These are phyloP conservation scores for Pseudorhiza aurosa DNA, from an alignment of 30 jellyfish, hydroid and myxozoan genomes.

Conservation along the genomic window DNA sequence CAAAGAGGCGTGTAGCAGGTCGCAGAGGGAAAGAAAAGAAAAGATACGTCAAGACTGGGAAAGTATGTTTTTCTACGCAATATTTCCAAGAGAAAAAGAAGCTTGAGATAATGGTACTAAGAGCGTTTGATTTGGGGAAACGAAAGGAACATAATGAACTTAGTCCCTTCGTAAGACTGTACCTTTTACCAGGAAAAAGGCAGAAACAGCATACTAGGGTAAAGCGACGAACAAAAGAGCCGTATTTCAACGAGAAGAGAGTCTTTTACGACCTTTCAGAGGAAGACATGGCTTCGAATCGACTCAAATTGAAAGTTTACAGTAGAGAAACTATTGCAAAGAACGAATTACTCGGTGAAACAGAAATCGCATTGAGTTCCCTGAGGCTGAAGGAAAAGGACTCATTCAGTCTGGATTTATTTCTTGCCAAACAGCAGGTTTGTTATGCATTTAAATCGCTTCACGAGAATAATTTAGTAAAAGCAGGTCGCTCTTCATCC, in stretches of 20 bases:
- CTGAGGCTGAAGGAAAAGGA: constrained; percentile 55
- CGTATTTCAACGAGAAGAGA: constrained; percentile 73
- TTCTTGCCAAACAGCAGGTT: constrained; percentile 53
- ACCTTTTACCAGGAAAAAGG: constrained; percentile 91
- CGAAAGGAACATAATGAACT: constrained; percentile 54
- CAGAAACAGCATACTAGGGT: constrained; percentile 90
- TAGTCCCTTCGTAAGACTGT: constrained; percentile 79
- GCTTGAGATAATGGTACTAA: constrained; percentile 56
- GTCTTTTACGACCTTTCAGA: constrained; percentile 55
- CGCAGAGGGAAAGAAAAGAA: constrained; percentile 29
- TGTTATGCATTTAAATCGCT: too few relatives aligned
- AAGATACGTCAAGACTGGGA: constrained; percentile 69
- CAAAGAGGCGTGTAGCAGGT: constrained; percentile 32
- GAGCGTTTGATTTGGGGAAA: constrained; percentile 72
- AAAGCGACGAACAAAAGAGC: constrained; percentile 80
- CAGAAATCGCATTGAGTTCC: constrained; percentile 82
- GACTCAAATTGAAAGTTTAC: constrained; percentile 78
- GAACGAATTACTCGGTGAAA: constrained; percentile 89
- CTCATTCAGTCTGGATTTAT: constrained; percentile 77
- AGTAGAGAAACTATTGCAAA: constrained; percentile 62
- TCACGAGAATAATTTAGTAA: too few relatives aligned
- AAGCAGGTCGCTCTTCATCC: too few relatives aligned
- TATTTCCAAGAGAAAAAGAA: constrained; percentile 24
- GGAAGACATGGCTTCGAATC: constrained; percentile 54
- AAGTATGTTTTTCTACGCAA: constrained; percentile 66